These are phyloP conservation scores for Cosmopolites sordidus DNA, from an alignment of 2,888 invertebrate species.

Conservation along the genomic window DNA sequence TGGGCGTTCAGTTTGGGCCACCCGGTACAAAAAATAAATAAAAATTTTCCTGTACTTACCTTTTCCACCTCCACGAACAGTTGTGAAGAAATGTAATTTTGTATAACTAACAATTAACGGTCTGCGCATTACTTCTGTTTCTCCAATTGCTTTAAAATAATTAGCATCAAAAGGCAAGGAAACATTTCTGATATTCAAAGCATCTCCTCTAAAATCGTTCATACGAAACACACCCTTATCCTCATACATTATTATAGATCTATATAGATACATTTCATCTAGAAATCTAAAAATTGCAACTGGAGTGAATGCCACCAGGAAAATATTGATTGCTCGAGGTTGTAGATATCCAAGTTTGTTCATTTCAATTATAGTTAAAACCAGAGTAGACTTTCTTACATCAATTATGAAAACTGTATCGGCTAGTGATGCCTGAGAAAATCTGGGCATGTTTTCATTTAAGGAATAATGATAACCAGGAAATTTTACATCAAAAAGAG, in stretches of 20 bases:
- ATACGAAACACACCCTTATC: neutral
- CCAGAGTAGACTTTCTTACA: neutral
- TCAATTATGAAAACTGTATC: slow-evolving; percentile 1
- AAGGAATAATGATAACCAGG: neutral
- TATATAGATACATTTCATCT: slow-evolving; percentile 3
- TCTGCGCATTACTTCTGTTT: neutral
- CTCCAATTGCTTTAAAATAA: neutral
- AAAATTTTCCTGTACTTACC: no score
- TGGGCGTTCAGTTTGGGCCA: no score
- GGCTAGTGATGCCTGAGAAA: neutral
- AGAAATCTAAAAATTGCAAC: neutral
- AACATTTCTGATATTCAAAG: neutral
- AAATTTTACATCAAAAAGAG: neutral
- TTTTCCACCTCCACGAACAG: slow-evolving; percentile 2
- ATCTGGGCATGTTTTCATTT: neutral
- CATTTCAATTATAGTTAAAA: neutral
- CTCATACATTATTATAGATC: neutral
- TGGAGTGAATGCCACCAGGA: neutral
- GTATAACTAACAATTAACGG: slow-evolving; percentile 8
- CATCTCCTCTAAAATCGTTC: neutral
- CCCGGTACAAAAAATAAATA: no score
- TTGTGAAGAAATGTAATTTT: slow-evolving; percentile 7
- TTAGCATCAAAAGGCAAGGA: neutral
- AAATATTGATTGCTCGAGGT: slow-evolving; percentile 1
- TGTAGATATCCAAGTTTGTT: neutral